A percentile compares a stretch with the other conserved stretches of the same genome.
phyloP scores from a whole-genome alignment of 2,888 invertebrate genomes.

The Shargacucullia verbasci region DNA sequence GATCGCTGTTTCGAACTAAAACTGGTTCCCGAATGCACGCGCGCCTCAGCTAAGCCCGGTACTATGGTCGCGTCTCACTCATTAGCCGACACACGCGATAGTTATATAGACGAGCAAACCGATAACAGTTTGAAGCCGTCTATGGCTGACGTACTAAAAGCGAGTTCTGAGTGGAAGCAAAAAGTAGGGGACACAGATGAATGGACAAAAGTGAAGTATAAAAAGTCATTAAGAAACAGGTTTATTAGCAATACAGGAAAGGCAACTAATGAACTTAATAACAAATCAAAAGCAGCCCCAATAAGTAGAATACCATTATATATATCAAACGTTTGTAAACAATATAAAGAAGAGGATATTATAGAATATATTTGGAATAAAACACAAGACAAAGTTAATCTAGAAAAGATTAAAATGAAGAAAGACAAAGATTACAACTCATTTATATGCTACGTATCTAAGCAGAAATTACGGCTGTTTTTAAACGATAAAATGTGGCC shows the following conservation, averaged over 20 bases:
- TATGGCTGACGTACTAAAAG: too few species aligned
- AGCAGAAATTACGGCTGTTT: not conserved
- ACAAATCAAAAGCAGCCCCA: too few species aligned
- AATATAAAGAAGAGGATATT: not conserved
- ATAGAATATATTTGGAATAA: not conserved
- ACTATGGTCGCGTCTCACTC: too few species aligned
- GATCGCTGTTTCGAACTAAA: too few species aligned
- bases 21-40: too few species aligned
- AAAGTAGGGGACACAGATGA: not conserved
- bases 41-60: too few species aligned
- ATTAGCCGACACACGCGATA: too few species aligned
- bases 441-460: not conserved
- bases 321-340: too few species aligned
- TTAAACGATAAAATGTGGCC: not conserved
- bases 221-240: not conserved
- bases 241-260: not conserved
- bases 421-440: not conserved
- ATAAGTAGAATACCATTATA: too few species aligned
- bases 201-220: too few species aligned
- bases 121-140: too few species aligned
- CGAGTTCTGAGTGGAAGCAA: not conserved
- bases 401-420: not conserved
- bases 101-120: too few species aligned
- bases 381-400: not conserved
- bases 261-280: not conserved